Conservation (phyloP, 2,797 vertebrate species). For the Etheostoma nigrum region DNA sequence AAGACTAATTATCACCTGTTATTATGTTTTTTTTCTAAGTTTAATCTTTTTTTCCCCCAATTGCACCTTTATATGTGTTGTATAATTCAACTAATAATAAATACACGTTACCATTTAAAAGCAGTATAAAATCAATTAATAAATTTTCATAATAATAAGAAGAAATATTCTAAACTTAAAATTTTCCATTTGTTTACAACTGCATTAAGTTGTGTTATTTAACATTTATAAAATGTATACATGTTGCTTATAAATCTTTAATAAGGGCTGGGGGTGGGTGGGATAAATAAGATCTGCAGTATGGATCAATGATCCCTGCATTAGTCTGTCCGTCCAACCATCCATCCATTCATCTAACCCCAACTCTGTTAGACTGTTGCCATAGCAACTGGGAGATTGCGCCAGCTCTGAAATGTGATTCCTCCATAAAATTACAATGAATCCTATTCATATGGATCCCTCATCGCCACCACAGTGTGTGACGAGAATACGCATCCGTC, state of each 20-base stretch:
- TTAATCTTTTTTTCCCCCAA: not conserved
- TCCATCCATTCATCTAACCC: constrained; percentile 55
- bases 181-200: not conserved
- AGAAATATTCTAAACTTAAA: not conserved
- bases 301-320: constrained; percentile 37
- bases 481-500: constrained; percentile 53
- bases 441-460: constrained; percentile 68
- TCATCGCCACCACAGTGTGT: constrained; percentile 31
- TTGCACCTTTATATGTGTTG: not conserved
- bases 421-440: constrained; percentile 67
- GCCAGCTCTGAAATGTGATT: constrained; percentile 73
- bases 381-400: constrained; percentile 76
- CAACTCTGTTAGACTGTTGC: constrained; percentile 77
- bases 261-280: not conserved
- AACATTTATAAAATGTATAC: constrained; percentile 6
- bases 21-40: not conserved
- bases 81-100: not conserved
- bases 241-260: constrained; percentile 17
- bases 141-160: not conserved
- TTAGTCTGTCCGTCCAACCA: constrained; percentile 38
- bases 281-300: constrained; percentile 36
- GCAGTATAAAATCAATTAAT: not conserved
- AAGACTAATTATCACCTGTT: constrained; percentile 33
- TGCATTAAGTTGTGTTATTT: not conserved
- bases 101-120: not conserved